phyloP scores from a whole-genome alignment of 2,797 vertebrate species.

The Phaenicophaeus curvirostris region DNA sequence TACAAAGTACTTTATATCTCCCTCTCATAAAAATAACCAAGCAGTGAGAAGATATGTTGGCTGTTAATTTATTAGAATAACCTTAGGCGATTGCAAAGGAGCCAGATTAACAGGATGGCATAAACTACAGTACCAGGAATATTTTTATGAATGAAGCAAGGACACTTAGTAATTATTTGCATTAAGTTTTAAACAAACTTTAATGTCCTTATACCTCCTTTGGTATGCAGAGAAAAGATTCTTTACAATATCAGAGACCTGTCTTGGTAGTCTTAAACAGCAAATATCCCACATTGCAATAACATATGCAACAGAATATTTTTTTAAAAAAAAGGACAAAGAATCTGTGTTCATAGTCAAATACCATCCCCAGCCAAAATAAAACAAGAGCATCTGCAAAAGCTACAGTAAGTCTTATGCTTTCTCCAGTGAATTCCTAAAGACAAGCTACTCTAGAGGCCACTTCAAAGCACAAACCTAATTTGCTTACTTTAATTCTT shows the following conservation, averaged over 20 bases:
- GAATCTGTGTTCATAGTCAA: background rate
- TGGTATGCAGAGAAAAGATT: background rate
- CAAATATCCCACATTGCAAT: background rate
- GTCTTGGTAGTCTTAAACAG: background rate
- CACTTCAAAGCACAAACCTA: background rate
- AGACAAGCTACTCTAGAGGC: background rate
- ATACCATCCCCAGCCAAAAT: background rate
- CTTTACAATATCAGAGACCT: background rate
- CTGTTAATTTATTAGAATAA: background rate
- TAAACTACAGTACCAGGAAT: background rate
- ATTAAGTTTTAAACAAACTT: background rate
- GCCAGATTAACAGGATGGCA: background rate
- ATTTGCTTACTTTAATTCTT: background rate
- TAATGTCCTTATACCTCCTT: background rate
- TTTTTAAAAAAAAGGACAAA: background rate
- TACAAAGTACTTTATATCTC: accelerated
- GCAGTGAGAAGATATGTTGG: background rate
- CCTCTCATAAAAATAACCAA: background rate
- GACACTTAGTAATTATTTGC: background rate
- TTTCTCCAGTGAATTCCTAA: background rate
- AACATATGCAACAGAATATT: background rate
- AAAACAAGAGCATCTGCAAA: background rate
- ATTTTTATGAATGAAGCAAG: background rate
- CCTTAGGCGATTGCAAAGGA: background rate
- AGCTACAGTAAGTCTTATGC: background rate